phyloP scores from a whole-genome alignment of 2,888 invertebrate species.

The Ischnus inquisitorius region DNA sequence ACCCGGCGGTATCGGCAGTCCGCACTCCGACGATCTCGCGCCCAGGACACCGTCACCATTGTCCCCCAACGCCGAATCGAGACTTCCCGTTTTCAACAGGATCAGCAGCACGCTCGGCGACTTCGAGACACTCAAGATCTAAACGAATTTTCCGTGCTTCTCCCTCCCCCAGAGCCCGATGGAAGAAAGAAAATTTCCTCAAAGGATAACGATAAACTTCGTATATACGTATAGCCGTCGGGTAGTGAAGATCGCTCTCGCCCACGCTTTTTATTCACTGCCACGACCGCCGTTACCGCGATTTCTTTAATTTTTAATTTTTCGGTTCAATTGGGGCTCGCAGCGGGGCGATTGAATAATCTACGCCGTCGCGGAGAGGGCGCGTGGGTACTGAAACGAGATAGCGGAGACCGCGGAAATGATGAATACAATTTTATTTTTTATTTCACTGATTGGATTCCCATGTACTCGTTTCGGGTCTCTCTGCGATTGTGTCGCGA shows the following conservation, averaged over 20 bases:
- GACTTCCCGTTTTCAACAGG: constrained; percentile 93
- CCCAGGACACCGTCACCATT: constrained; percentile 80
- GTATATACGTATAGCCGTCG: constrained; percentile 24
- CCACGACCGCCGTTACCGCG: constrained; percentile 32
- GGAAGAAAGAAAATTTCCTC: no score
- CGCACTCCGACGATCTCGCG: constrained; percentile 72
- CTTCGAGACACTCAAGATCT: constrained; percentile 82
- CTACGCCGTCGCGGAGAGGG: not conserved
- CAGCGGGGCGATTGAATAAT: constrained; percentile 29
- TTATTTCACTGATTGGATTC: not conserved
- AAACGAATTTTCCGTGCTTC: constrained; percentile 53
- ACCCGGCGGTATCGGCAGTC: constrained; percentile 62
- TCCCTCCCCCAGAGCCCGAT: no score
- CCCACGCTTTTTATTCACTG: constrained; percentile 35
- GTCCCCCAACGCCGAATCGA: constrained; percentile 87
- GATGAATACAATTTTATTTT: not conserved
- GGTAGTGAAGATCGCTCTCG: constrained; percentile 15
- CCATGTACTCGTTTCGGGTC: not conserved
- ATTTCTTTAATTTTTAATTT: constrained; percentile 30
- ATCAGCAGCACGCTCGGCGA: constrained; percentile 87
- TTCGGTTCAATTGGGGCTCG: constrained; percentile 52
- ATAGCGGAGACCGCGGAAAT: no score
- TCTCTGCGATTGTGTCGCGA: no score
- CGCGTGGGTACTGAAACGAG: not conserved
- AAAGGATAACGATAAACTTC: no score